Percentiles rank a stretch among this genome's conserved stretches.
These are phyloP conservation scores for Redunca redunca DNA, from an alignment of 2,113 vertebrate species.

Conservation along the genomic window DNA sequence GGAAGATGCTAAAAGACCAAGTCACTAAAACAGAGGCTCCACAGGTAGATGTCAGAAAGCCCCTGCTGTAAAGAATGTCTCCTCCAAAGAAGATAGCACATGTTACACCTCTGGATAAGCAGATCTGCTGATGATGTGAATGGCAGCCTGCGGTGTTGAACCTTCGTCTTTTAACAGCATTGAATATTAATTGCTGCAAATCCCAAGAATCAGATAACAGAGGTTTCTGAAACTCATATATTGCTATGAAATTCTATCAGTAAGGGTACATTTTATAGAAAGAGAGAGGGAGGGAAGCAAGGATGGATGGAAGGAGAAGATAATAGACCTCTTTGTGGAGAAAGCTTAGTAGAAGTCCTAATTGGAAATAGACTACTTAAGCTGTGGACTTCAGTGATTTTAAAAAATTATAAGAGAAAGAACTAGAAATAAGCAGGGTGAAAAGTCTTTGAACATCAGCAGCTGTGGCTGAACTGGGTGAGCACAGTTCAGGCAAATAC, in stretches of 20 bases:
- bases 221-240: background rate
- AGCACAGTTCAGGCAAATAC: background rate
- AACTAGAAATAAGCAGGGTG: slow-evolving; percentile 19
- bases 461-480: background rate
- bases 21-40: background rate
- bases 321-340: background rate
- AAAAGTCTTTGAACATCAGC: background rate
- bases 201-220: background rate
- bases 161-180: background rate
- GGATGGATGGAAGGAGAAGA: background rate
- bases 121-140: background rate
- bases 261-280: background rate
- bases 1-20: background rate
- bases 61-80: background rate
- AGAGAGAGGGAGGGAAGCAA: background rate
- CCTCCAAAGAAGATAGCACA: background rate
- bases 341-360: slow-evolving; percentile 12
- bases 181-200: background rate
- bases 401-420: background rate
- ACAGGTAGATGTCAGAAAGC: background rate
- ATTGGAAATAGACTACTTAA: slow-evolving; percentile 27
- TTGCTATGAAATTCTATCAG: background rate
- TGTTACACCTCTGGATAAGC: background rate
- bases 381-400: background rate
- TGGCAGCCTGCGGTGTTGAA: background rate